Base-by-base conservation (phyloP, 2,797 vertebrate species). In the Iguana delicatissima region DNA sequence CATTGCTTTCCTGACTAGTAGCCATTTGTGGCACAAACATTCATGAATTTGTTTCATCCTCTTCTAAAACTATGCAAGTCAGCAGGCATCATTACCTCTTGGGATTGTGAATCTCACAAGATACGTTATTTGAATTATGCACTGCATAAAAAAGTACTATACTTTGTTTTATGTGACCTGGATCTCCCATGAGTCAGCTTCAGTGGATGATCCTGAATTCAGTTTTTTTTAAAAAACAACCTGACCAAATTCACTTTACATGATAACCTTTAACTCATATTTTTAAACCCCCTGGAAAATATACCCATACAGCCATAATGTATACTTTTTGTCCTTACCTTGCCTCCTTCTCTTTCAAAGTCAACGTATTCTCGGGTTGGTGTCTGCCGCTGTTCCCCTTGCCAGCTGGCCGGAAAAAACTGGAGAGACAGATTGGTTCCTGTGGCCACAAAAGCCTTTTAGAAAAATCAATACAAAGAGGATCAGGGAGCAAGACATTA, bases 341-440 rank as follows among this genome's bases (percentile, higher is more conserved):
- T 99, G 97, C 99, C 99, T 84, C 98, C 98, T 97, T 99, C 99
- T 95, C 99, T 98, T 95, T 99, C 99, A 95, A 99, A 99, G 98
- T 99, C 99, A 80, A 99, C 99, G 92, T 99, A 99, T 85, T 99
- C 99, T 93, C 99, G 98, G 50, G 98, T 99, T 46, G 99, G 99
- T 96, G 98, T 98, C 97, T 99, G 99, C 80, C 99, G 97, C 96
- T 99, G 99, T 93, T 99, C 99, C 92, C 99, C 99, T 89, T 99
- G 99, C 97, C 98, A 98, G 97, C 98, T 99, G 97, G 99, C 99
- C 92, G 99, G 99, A 97, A 99, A 99, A 98, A 99, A 99, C 98
- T 99, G 99, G 96, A 99, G 98, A 92, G 99, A 99, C 96, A 99
- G 98, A 98, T 99, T 99, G 98, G 99, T 99, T 97, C 99, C 99